These are phyloP conservation scores for Carlito syrichta DNA, from an alignment of 2,113 vertebrate genomes.

Conservation along the genomic window DNA sequence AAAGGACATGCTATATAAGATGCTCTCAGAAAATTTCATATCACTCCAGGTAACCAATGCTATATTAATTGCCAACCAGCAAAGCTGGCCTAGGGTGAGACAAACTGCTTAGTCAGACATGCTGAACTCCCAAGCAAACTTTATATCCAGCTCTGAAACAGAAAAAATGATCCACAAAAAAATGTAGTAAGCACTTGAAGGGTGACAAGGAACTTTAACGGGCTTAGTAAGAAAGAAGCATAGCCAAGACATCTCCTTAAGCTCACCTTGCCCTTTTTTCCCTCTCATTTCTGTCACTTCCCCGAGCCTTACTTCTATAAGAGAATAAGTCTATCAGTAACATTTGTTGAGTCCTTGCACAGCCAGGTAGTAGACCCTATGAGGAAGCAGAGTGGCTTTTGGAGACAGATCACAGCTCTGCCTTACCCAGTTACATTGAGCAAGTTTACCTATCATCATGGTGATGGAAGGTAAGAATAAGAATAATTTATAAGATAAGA, in stretches of 20 bases:
- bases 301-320: background rate
- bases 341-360: background rate
- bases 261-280: background rate
- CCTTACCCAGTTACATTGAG: background rate
- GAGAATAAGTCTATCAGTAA: background rate
- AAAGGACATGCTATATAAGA: slow-evolving; percentile 97
- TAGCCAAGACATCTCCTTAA: background rate
- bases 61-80: background rate
- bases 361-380: background rate
- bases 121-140: background rate
- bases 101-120: background rate
- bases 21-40: slow-evolving; percentile 93
- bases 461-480: background rate
- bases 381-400: background rate
- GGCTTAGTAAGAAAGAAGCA: background rate
- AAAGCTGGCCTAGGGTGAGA: background rate
- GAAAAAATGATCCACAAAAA: background rate
- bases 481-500: background rate
- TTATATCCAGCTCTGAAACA: background rate
- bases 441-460: no score
- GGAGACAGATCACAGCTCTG: background rate
- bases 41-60: slow-evolving; percentile 86
- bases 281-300: background rate
- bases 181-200: background rate
- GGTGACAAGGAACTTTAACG: background rate